Evolutionary conservation across 2,113 vertebrate genomes (phyloP), one percentile per base, ranked within the genome.

Genomic region (Apodemus sylvaticus): DNA sequence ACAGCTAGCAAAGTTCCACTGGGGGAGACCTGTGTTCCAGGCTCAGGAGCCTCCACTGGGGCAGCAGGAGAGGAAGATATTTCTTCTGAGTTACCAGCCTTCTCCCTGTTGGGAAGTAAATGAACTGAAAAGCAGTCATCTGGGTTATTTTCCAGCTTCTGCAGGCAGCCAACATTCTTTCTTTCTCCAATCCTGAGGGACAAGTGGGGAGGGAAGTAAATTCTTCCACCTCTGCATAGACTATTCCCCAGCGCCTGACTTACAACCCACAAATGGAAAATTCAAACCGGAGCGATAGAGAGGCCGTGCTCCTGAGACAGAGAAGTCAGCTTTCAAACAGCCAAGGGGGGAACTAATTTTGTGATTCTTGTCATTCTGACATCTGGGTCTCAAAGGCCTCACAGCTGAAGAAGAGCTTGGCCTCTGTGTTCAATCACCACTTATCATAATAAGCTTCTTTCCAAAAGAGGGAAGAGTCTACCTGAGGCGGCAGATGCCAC

Each of bases 41-140:
- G 62, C 68, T 82, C 24, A 22, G 79, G 71, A 77, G 68, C 70
- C 48, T 6, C 14, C 4, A 74, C 55, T 29, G 51, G 39, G 31
- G n/a, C 2, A 24, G 60, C 58, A 60, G 53, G 96, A 19, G n/a
- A 86, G 66, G 60, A 76, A 55, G 79, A 55, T 13, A 6, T 88
- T 86, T 94, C 60, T 93, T 77, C 34, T 10, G 26, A 12, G 16
- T 87, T 95, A 62, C 92, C 95, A 48, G 73, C 55, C 24, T 70
- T 81, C 78, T 97, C 76, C 93, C 81, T n/a, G 12, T 58, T 89
- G 93, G 53, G 95, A 87, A 93, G 62, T 89, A 96, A 96, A 91
- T 91, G 91, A 94, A 74, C 94, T 88, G 45, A 89, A 92, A 96
- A 95, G 16, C 70, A 93, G 85, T 90, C 53, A 62, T 55, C 34